phyloP scores from a whole-genome alignment of 2,888 invertebrate genomes.

The Lepetodrilus schrolli region DNA sequence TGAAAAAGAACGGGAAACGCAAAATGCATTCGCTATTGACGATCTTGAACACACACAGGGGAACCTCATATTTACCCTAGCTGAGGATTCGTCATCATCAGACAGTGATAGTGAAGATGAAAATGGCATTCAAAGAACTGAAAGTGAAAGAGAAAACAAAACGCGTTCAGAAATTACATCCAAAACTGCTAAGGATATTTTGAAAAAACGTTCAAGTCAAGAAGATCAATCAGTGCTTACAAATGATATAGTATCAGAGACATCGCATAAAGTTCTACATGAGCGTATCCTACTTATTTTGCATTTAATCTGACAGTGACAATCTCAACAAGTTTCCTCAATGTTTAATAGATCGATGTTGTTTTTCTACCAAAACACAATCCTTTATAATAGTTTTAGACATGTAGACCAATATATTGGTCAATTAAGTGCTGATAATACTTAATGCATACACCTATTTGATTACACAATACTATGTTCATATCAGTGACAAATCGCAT shows the following conservation, averaged over 20 bases:
- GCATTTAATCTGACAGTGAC: neutral
- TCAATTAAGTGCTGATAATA: no score
- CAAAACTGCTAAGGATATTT: neutral
- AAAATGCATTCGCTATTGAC: slow-evolving; percentile 58
- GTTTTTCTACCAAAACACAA: no score
- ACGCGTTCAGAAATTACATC: neutral
- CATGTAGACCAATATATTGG: no score
- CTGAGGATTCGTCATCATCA: slow-evolving; percentile 40
- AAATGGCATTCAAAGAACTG: neutral
- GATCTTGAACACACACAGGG: slow-evolving; percentile 48
- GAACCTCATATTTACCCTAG: slow-evolving; percentile 50
- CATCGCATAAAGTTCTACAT: slow-evolving; percentile 53
- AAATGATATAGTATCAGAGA: slow-evolving; percentile 37
- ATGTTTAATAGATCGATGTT: no score
- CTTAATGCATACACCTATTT: neutral
- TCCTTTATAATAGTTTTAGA: no score
- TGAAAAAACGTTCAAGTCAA: slow-evolving; percentile 16
- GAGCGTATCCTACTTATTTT: slow-evolving; percentile 62
- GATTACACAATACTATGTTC: no score
- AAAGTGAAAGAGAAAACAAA: neutral
- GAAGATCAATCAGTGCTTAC: slow-evolving; percentile 27
- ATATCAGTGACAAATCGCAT: no score
- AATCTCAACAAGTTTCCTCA: no score
- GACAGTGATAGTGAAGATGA: slow-evolving; percentile 46
- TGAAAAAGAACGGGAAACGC: slow-evolving; percentile 63